Base-by-base conservation (phyloP, 2,888 invertebrate species). In the Dicyrtoma fusca region DNA sequence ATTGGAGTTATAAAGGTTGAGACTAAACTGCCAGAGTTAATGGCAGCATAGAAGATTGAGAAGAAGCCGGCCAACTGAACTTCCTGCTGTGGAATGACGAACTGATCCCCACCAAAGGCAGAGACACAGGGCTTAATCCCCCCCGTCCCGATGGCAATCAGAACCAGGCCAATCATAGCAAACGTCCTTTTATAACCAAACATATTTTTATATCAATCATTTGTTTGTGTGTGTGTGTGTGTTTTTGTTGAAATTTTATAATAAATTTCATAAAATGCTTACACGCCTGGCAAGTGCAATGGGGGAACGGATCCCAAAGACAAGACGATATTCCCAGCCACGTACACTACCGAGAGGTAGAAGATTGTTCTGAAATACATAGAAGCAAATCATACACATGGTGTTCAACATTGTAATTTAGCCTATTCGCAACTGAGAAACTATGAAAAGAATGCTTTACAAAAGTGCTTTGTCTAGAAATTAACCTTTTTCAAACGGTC, bases 51-150 rank as follows among this genome's bases (percentile, higher is more conserved):
- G 84, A 97, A 97, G 1, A 96, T 85, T 0, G 96, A 96, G 85
- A 97, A 97, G 85, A 94, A 97, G 74, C 88, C 89, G 14, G 90
- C 89, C 75, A 96, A 85, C 82, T 92, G 90, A 80, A 85, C 85
- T 80, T 89, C 89, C 84, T 96, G 93, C 77, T 91, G 89, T 0
- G 92, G 92, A 57, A 92, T 79, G 62, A 88, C 86, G 84, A 96
- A 95, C 84, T 96, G 97, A 83, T 97, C 97, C 0, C 96, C 97
- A 0, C 97, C 97, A 83, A 97, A 97, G 0, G 97, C 93, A 0
- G 94, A 88, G 0, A 97, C 96, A 82, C 96, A 96, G 0, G 97
- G 96, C 82, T 97, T 97, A 81, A 97, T 97, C 0, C 76, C 96
- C 0, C 96, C 96, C 0, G 95, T 95, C 0, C 95, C 96, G n/a